Conservation (phyloP, 2,888 invertebrate genomes). For the Cecidostiba fungosa region DNA sequence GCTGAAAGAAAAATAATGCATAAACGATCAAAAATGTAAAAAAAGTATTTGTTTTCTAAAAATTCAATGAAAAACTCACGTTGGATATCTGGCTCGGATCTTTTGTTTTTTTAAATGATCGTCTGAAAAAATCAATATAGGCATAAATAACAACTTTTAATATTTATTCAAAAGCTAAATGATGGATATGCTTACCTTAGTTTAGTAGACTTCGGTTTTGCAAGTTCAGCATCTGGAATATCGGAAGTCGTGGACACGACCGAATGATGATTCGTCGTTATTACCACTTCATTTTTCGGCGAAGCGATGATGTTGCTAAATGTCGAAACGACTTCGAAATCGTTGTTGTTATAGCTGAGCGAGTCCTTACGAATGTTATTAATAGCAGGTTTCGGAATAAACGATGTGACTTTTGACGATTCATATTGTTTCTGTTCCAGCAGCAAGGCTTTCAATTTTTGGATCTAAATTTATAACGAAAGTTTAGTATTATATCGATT, state of each 20-base stretch:
- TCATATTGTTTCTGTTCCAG: background rate
- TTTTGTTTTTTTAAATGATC: background rate
- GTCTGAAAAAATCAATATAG: background rate
- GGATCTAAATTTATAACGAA: background rate
- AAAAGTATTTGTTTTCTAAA: background rate
- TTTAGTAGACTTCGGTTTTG: background rate
- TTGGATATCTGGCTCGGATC: background rate
- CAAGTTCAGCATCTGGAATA: background rate
- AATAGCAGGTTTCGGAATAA: too few relatives aligned
- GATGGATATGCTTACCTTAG: background rate
- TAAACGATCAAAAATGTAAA: background rate
- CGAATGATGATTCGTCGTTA: background rate
- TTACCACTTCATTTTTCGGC: background rate
- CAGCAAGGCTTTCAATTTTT: background rate
- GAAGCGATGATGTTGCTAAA: background rate
- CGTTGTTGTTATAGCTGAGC: background rate
- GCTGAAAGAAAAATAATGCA: constrained; percentile 32
- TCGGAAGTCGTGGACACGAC: background rate
- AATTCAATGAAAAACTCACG: constrained; percentile 12
- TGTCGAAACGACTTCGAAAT: background rate
- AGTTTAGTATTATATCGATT: background rate
- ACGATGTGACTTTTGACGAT: background rate
- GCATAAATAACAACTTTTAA: background rate
- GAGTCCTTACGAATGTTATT: too few relatives aligned
- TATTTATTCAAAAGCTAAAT: background rate